Base-by-base conservation (phyloP, 64 coral and sea anemone genomes). In the Astreopora myriophthalma region DNA sequence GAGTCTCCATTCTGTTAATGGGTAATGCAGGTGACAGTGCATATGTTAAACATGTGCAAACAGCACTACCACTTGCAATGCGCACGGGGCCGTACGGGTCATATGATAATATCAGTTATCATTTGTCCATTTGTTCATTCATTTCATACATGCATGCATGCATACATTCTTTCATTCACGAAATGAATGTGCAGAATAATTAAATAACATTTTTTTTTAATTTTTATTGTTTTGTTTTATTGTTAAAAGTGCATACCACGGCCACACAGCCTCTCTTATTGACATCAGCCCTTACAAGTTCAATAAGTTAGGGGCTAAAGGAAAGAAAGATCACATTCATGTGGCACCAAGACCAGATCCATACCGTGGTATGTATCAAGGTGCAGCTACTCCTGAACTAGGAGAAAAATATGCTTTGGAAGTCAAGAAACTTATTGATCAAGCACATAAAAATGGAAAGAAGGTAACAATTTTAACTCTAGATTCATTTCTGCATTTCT, bases 221-320 rank as follows among this genome's bases (percentile, higher is more conserved):
- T 33, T 7, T 71, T 71, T 1, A 34, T 16, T 33, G 2, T 22
- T 52, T 6, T 34, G 6, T 90, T 70, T 65, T 42, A 25, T 13
- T 38, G 17, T 73, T 9, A 35, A 70, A 24, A 98, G 96, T 85
- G 96, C 96, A 58, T 98, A 98, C 76, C 96, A 98, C 83, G 96
- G 96, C 31, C 96, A 98, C 62, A 90, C 96, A 1, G 65, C 86
- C 36, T 51, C 85, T 3, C 73, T 98, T 35, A 95, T 98, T 86
- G 96, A 95, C 44, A 69, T 95, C 64, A 95, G 93, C 25, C 85
- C 93, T 42, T 98, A 98, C 87, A 98, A 98, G 72, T 92, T 55
- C 77, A 95, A 86, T 40, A 52, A 83, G 31, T 67, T 76, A 22
- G 90, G 90, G 46, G 55, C 38, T 31, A 87, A 93, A 52, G 94